Percentiles rank a stretch among this genome's conserved stretches.
Evolutionary conservation across 2,888 invertebrate genomes (phyloP).

Genomic region (Colostygia pectinataria): DNA sequence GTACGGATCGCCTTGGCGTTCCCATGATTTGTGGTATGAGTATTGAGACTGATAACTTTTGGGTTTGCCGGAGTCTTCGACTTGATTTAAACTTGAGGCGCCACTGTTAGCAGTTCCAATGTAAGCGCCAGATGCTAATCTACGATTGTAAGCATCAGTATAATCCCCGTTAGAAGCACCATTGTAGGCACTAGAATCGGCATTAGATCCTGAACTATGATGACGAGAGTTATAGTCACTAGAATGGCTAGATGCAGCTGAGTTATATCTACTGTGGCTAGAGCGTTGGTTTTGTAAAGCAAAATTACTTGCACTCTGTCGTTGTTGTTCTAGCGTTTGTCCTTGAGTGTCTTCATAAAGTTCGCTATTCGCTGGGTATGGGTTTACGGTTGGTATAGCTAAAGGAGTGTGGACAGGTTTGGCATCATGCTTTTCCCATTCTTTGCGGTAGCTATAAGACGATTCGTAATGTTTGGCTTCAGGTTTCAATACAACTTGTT

Average conservation of each 20-base stretch:
- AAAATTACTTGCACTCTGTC: conserved; percentile 34
- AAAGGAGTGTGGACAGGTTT: conserved; percentile 44
- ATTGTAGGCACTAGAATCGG: conserved; percentile 36
- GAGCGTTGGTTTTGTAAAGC: conserved; percentile 44
- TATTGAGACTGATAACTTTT: conserved; percentile 77
- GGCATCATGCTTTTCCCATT: conserved; percentile 73
- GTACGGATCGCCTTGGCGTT: conserved; percentile 77
- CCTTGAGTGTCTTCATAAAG: conserved; percentile 55
- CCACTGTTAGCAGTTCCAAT: conserved; percentile 23
- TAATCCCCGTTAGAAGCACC: conserved; percentile 11
- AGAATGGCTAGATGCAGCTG: conserved; percentile 50
- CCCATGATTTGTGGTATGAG: conserved; percentile 80
- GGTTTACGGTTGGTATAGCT: conserved; percentile 48
- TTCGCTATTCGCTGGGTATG: conserved; percentile 58
- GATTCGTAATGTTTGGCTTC: conserved; percentile 66
- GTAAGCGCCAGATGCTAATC: conserved; percentile 13
- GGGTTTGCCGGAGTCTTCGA: conserved; percentile 54
- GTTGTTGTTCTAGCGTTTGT: conserved; percentile 38
- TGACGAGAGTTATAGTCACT: conserved; percentile 46
- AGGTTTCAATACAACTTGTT: conserved; percentile 43
- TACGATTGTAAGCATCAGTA: conserved; percentile 19
- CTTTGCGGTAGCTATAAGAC: conserved; percentile 68
- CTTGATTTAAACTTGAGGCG: conserved; percentile 39
- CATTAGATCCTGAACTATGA: conserved; percentile 34
- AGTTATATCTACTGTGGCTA: conserved; percentile 48